A percentile compares a stretch with the other conserved stretches of the same genome.
Conservation (phyloP, 2,888 invertebrate genomes). For the Pandemis cinnamomeana region DNA sequence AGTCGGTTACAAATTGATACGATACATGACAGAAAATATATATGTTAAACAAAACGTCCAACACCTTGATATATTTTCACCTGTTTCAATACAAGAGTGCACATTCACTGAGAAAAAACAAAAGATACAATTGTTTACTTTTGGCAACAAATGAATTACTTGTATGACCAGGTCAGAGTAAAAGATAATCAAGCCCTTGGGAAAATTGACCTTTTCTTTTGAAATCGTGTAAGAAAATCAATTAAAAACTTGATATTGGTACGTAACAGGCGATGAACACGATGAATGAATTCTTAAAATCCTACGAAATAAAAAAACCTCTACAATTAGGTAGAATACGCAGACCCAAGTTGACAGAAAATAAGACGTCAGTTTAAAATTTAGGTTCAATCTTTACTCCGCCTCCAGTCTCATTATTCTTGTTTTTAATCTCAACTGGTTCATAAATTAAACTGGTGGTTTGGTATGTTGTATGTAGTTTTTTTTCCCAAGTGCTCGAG, state of each 20-base stretch:
- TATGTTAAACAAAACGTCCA: slow-evolving; percentile 1
- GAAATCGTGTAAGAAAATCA: too few relatives aligned
- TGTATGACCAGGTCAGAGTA: neutral
- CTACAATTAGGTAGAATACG: too few relatives aligned
- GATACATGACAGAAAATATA: too few relatives aligned
- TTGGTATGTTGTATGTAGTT: neutral
- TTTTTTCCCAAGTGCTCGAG: neutral
- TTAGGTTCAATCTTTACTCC: neutral
- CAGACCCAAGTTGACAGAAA: too few relatives aligned
- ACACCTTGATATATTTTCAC: slow-evolving; percentile 9
- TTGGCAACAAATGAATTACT: neutral
- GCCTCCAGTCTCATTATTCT: neutral
- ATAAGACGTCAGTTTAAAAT: neutral
- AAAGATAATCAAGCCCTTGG: neutral
- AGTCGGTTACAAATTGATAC: too few relatives aligned
- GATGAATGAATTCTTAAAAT: too few relatives aligned
- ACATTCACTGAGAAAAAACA: neutral
- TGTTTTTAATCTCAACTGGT: neutral
- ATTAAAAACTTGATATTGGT: too few relatives aligned
- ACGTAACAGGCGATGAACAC: too few relatives aligned
- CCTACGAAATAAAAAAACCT: too few relatives aligned
- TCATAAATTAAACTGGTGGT: neutral
- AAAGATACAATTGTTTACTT: neutral
- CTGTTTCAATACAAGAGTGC: slow-evolving; percentile 18
- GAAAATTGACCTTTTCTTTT: neutral